Percentiles rank a stretch among this genome's conserved stretches.
These are phyloP conservation scores for Sebastes matsubarae DNA, from an alignment of 2,797 vertebrate species.

Conservation along the genomic window DNA sequence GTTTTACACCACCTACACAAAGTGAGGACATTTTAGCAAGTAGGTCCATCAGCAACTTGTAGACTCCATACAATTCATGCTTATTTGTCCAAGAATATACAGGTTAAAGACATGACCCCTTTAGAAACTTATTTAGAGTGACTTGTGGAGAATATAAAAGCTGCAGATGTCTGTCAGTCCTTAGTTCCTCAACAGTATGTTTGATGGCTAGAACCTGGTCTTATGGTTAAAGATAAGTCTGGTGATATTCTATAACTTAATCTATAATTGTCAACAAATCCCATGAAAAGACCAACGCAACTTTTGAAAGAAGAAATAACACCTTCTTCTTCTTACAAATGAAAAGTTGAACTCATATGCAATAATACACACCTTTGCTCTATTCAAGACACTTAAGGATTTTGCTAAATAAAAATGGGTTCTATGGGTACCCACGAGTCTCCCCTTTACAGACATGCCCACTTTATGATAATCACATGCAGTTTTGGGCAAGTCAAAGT, in stretches of 20 bases:
- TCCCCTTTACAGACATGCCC: too few species aligned
- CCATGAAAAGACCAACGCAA: not conserved
- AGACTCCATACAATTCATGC: not conserved
- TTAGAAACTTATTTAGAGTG: not conserved
- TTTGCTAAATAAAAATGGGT: too few species aligned
- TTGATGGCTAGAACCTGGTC: not conserved
- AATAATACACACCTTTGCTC: not conserved
- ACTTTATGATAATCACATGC: too few species aligned
- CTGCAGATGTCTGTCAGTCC: not conserved
- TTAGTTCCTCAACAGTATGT: not conserved
- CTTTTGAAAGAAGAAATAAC: not conserved
- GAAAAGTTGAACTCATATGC: not conserved
- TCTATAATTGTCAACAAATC: not conserved
- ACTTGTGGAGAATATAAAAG: not conserved
- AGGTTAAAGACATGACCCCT: not conserved
- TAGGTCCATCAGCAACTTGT: constrained; percentile 13
- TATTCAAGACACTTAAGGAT: not conserved
- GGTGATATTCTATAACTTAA: not conserved
- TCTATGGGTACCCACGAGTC: too few species aligned
- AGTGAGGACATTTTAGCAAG: constrained; percentile 20
- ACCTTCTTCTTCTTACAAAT: not conserved
- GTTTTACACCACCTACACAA: not conserved
- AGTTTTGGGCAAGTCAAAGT: too few species aligned
- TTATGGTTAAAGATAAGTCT: not conserved
- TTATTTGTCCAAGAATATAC: not conserved